Percentiles rank a stretch among this genome's conserved stretches.
Conservation (phyloP, 2,888 invertebrate species). For the Caenorhabditis sp. region DNA sequence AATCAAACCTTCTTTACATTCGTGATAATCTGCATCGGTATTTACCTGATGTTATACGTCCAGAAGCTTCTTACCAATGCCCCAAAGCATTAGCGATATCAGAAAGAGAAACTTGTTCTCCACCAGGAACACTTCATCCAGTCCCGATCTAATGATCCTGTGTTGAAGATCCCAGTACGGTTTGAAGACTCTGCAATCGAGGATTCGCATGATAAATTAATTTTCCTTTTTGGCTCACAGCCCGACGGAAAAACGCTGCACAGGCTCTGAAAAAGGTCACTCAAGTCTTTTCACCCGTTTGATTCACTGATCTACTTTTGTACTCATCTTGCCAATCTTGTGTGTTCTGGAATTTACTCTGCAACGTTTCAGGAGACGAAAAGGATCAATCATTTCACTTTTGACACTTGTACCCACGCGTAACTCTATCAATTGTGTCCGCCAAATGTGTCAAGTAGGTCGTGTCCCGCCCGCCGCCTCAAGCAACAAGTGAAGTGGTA, state of each 20-base stretch:
- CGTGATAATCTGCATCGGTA: not conserved
- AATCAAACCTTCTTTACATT: not conserved
- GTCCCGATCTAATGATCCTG: not conserved
- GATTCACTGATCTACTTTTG: too few relatives aligned
- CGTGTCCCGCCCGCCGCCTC: constrained; percentile 18
- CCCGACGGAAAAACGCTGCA: constrained; percentile 8
- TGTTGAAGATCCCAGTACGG: constrained; percentile 14
- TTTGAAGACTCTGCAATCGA: constrained; percentile 5
- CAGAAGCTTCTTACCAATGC: not conserved
- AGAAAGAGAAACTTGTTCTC: constrained; percentile 2
- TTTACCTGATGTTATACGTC: not conserved
- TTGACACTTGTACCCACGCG: not conserved
- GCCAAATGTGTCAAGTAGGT: constrained; percentile 54
- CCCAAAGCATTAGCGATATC: constrained; percentile 5
- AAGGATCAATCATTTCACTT: not conserved
- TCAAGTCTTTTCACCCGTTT: not conserved
- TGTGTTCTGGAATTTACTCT: too few relatives aligned
- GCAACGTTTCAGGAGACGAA: too few relatives aligned
- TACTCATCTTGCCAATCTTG: too few relatives aligned
- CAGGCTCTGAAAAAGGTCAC: constrained; percentile 1
- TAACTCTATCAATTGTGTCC: constrained; percentile 33
- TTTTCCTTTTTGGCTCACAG: too few relatives aligned
- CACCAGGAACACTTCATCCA: not conserved
- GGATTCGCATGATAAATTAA: too few relatives aligned
- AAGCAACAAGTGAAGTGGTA: constrained; percentile 50